Evolutionary conservation across 2,888 invertebrate genomes (phyloP), one percentile per base, ranked within the genome.

Genomic region (Teleogryllus oceanicus): DNA sequence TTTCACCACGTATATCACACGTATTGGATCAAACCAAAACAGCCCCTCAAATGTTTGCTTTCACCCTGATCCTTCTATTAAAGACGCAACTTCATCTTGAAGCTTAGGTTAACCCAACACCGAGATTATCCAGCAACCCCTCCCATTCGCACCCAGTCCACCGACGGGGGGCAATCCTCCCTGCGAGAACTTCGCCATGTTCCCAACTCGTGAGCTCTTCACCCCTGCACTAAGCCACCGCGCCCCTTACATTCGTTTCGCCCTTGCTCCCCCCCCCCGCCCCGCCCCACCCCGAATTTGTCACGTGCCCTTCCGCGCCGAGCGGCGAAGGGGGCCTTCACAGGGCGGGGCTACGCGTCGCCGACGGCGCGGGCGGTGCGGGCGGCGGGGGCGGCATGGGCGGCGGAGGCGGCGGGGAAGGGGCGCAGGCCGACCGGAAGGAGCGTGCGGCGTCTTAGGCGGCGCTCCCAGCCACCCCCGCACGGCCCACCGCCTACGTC

Each of bases 221-320:
- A 37, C 37, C 37, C 37, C 37, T 37, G 37, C 37, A 37, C 74
- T 74, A n/a, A 20, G n/a, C 18, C 75, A 51, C 24, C 74, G 50
- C 50, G 24, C 16, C 51, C 24, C 76, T 50, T 79, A 50, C 20
- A 51, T 75, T 78, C n/a, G 16, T 37, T 49, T 21, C 77, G n/a
- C 77, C 49, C 77, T 74, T n/a, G 75, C 18, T 49, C 76, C 11
- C 79, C 37, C 77, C 24, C 24, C 50, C 37, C 78, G 49, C 8
- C 77, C 75, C 75, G 79, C 78, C 75, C 79, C 79, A 79, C 79
- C 76, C 75, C 77, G 81, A 81, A 79, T 75, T 78, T 81, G 79
- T 37, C 37, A 37, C 37, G 37, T 37, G 37, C 37, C 37, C 77
- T 75, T 79, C 79, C 24, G 75, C 50, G 76, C 24, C 76, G 24